A percentile compares a stretch with the other conserved stretches of the same genome.
phyloP scores from a whole-genome alignment of 2,888 invertebrate genomes.

The Neoaliturus tenellus region DNA sequence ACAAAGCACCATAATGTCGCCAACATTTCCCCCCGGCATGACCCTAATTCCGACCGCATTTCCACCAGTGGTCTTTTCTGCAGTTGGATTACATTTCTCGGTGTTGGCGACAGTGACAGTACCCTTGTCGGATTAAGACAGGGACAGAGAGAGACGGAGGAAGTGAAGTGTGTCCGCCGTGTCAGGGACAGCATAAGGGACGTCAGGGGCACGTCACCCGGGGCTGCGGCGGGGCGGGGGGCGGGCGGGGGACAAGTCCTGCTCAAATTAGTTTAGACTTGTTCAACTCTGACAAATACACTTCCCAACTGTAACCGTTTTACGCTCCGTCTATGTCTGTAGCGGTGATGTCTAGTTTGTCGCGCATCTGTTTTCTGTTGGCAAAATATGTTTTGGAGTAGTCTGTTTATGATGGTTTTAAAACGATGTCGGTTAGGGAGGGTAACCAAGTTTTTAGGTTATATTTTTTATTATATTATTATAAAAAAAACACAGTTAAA shows the following conservation, averaged over 20 bases:
- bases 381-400: background rate
- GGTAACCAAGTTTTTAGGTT: too few species aligned
- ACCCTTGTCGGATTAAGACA: constrained; percentile 34
- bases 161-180: constrained; percentile 46
- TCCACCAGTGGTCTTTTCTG: background rate
- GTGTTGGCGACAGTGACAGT: constrained; percentile 27
- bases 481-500: too few species aligned
- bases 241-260: constrained; percentile 13
- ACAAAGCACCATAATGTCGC: too few species aligned
- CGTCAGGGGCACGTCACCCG: constrained; percentile 40
- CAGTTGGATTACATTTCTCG: background rate
- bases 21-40: background rate
- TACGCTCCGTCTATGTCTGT: constrained; percentile 26
- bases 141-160: constrained; percentile 9
- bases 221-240: background rate
- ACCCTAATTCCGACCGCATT: background rate
- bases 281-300: constrained; percentile 53
- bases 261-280: constrained; percentile 57
- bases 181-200: constrained; percentile 47
- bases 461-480: too few species aligned
- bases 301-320: constrained; percentile 49
- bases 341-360: constrained; percentile 26
- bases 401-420: too few species aligned
- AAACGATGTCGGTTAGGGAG: too few species aligned
- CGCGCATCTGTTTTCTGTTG: constrained; percentile 11